These are phyloP conservation scores for Adela reaumurella DNA, from an alignment of 2,888 invertebrate genomes.

Conservation along the genomic window DNA sequence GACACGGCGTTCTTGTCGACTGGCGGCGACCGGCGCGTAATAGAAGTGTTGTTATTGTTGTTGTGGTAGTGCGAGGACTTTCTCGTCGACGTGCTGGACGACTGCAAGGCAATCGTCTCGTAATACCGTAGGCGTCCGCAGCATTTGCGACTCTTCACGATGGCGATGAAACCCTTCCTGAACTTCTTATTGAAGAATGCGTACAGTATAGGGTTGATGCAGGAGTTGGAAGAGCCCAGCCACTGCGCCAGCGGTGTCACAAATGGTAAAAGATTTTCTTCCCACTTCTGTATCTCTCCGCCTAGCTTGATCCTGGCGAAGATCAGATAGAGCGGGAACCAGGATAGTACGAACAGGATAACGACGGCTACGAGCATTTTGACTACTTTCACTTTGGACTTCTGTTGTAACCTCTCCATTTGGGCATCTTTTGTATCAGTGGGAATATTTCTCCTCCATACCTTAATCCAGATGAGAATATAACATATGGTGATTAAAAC, in stretches of 20 bases:
- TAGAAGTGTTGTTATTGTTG: constrained; percentile 60
- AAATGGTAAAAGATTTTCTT: constrained; percentile 74
- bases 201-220: constrained; percentile 92
- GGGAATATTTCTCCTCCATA: constrained; percentile 84
- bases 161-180: constrained; percentile 83
- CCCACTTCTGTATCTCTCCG: constrained; percentile 70
- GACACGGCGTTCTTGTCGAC: constrained; percentile 49
- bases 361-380: constrained; percentile 94
- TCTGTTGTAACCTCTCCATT: constrained; percentile 90
- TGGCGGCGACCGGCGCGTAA: constrained; percentile 53
- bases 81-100: constrained; percentile 79
- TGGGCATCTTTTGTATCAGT: constrained; percentile 88
- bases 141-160: constrained; percentile 80
- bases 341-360: constrained; percentile 87
- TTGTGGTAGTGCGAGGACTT: constrained; percentile 81
- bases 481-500: constrained; percentile 89
- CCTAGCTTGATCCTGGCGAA: constrained; percentile 84
- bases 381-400: constrained; percentile 91
- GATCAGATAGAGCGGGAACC: constrained; percentile 89
- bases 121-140: constrained; percentile 83
- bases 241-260: constrained; percentile 88
- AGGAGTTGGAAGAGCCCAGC: constrained; percentile 91
- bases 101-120: constrained; percentile 81
- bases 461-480: constrained; percentile 87
- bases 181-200: constrained; percentile 95